These are phyloP conservation scores for Nymphalis c-album DNA, from an alignment of 2,888 invertebrate species.

Conservation along the genomic window DNA sequence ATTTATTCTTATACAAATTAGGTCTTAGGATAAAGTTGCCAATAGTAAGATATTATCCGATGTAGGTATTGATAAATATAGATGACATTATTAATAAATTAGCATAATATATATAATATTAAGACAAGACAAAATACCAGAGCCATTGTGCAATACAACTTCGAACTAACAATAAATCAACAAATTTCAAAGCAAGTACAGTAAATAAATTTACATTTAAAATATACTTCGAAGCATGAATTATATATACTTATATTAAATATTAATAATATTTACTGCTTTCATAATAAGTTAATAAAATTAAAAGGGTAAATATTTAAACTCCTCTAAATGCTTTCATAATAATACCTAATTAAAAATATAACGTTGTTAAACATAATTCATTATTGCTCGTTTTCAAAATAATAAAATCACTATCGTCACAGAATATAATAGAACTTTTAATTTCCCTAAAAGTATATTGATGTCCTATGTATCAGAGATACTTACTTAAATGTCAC, in stretches of 20 bases:
- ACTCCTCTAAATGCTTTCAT: too few species aligned
- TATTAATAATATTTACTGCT: not conserved
- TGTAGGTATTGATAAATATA: too few species aligned
- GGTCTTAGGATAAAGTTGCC: too few species aligned
- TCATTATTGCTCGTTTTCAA: too few species aligned
- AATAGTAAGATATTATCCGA: too few species aligned
- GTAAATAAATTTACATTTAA: not conserved
- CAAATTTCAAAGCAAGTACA: not conserved
- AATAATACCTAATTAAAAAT: too few species aligned
- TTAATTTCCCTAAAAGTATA: not conserved
- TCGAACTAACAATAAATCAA: not conserved
- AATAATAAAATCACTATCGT: too few species aligned
- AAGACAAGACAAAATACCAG: not conserved
- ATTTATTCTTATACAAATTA: too few species aligned
- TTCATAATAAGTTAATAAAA: not conserved
- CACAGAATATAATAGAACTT: too few species aligned
- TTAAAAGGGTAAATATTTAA: not conserved
- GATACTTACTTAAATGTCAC: conserved; percentile 19
- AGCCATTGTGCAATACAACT: not conserved
- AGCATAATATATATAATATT: too few species aligned
- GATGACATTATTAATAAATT: too few species aligned
- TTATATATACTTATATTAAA: not conserved
- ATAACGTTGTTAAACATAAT: too few species aligned
- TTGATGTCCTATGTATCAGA: not conserved
- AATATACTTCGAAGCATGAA: not conserved